These are phyloP conservation scores for Callyntrura sp. DNA, from an alignment of 2,888 invertebrate genomes.

Conservation along the genomic window DNA sequence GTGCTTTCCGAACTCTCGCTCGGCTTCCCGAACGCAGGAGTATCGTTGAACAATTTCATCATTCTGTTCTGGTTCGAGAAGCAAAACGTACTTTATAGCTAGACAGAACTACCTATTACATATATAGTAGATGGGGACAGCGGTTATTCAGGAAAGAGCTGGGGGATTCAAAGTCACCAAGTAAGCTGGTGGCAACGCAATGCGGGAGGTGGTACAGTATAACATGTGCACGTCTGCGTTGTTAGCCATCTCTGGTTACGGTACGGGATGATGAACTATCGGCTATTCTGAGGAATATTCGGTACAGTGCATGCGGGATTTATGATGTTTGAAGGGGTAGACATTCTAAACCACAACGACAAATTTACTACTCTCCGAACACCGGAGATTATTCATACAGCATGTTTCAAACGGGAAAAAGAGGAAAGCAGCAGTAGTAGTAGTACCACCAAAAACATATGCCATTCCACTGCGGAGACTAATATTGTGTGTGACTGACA, in stretches of 20 bases:
- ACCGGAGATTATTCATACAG: not conserved
- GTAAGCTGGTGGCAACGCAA: not conserved
- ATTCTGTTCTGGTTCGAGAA: slow-evolving; percentile 11
- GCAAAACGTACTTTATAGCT: not conserved
- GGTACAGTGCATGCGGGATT: not conserved
- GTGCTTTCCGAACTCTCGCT: not conserved
- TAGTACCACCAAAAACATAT: not conserved
- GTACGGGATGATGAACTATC: not conserved
- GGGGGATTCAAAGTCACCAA: slow-evolving; percentile 19
- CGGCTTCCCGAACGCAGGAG: slow-evolving; percentile 14
- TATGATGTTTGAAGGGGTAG: not conserved
- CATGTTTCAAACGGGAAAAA: not conserved
- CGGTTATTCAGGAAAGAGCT: not conserved
- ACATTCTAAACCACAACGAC: not conserved
- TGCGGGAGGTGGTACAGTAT: slow-evolving; percentile 31
- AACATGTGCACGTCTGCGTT: not conserved
- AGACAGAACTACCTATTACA: too few species aligned
- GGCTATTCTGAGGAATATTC: not conserved
- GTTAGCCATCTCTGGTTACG: not conserved
- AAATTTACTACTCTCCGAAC: not conserved
- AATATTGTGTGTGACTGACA: too few species aligned
- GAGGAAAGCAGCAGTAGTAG: not conserved
- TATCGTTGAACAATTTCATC: too few species aligned
- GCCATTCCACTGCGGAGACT: not conserved
- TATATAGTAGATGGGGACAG: not conserved